Base-by-base conservation (phyloP, 2,113 vertebrate genomes). In the Loxodonta africana region DNA sequence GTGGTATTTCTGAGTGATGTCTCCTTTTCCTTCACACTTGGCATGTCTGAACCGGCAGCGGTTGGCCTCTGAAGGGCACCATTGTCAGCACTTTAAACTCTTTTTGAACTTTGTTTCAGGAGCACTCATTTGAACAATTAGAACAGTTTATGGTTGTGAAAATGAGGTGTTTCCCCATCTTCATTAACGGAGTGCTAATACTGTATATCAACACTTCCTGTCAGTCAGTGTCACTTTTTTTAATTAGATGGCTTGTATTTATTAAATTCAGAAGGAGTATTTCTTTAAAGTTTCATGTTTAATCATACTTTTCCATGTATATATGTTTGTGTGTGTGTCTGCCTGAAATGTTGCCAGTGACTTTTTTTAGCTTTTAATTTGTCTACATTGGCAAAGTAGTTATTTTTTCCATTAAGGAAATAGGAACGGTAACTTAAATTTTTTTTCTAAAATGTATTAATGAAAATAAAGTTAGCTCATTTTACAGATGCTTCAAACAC, bases 61-160 rank as follows among this genome's bases (percentile, higher is more conserved):
- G 23, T 78, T 71, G 69, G 46, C 48, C 8, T 85, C 82, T 20
- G 23, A 77, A 63, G 57, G 46, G 37, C 17, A 71, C 65, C 17
- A 4, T n/a, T 67, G 3, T 90, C 48, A 67, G 41, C 44, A 57
- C 60, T 86, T 4, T 67, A 33, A 51, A 62, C 37, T 81, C 26
- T 89, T 95, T 95, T 60, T 69, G 21, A 95, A 4, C 62, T 87
- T 90, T 92, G 46, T 85, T 95, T 95, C 11, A 37, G 60, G 44
- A 88, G 65, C 30, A 74, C 65, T 83, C 4, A 83, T 51, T 88
- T 88, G 44, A 93, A 87, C 62, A 83, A 0, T 94, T 90, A 88
- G 85, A 69, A 78, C 26, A 87, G 91, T 92, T 94, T 86, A 80
- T 63, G 20, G 7, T 67, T 86, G 51, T 94, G 69, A 83, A 91